These are phyloP conservation scores for Ctenoplectra terminalis DNA, from an alignment of 1,140 invertebrate genomes.

Conservation along the genomic window DNA sequence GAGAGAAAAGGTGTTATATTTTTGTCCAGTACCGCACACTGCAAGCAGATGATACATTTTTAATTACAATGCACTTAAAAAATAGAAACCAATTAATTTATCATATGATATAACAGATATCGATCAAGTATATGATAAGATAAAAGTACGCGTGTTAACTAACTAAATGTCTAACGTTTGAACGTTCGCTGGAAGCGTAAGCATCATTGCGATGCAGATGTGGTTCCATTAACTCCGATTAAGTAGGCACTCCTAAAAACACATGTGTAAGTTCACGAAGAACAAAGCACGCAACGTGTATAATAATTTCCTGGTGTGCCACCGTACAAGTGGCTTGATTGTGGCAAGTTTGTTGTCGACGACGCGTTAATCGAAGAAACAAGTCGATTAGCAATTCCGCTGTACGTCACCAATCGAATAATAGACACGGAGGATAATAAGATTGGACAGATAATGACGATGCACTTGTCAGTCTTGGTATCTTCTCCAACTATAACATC, in stretches of 20 bases:
- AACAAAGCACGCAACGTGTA: neutral
- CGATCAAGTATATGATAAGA: neutral
- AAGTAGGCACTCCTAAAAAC: conserved; percentile 50
- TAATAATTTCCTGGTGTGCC: conserved; percentile 46
- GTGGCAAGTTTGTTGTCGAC: conserved; percentile 52
- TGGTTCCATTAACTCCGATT: conserved; percentile 57
- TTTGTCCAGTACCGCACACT: too few species aligned
- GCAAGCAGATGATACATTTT: too few species aligned
- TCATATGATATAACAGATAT: too few species aligned
- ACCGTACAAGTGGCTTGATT: too few species aligned
- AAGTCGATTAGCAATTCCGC: neutral
- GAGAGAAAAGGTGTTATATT: too few species aligned
- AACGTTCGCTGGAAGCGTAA: neutral
- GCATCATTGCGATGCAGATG: conserved; percentile 28
- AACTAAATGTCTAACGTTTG: neutral
- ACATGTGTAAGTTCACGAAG: neutral
- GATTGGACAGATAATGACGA: neutral
- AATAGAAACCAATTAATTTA: too few species aligned
- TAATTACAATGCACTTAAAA: too few species aligned
- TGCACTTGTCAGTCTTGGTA: neutral
- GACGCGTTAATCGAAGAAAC: conserved; percentile 33
- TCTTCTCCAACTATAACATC: neutral
- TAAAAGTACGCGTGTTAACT: neutral
- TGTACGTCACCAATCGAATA: neutral
- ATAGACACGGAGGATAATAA: neutral